Evolutionary conservation across 2,797 vertebrate species (phyloP).

Genomic region (Eidolon dupreanum): DNA sequence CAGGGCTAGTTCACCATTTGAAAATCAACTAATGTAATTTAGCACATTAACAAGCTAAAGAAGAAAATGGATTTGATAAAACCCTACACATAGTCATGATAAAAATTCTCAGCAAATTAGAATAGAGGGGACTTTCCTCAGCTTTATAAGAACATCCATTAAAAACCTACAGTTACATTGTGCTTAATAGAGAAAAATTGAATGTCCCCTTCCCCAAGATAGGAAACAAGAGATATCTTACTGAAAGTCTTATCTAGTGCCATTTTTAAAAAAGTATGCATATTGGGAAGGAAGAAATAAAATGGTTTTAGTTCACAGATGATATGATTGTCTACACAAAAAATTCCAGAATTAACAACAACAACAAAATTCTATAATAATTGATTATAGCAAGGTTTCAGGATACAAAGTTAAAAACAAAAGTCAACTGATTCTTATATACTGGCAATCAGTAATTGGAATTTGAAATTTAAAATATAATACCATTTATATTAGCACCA

Average conservation of each 20-base stretch:
- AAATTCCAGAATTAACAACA: neutral
- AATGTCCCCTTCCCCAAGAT: neutral
- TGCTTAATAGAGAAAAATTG: neutral
- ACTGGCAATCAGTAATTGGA: neutral
- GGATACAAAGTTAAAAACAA: neutral
- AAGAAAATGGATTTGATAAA: neutral
- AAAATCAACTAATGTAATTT: neutral
- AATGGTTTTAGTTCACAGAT: neutral
- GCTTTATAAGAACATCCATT: neutral
- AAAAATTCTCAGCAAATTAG: neutral
- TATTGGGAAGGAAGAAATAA: neutral
- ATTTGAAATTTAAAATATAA: neutral
- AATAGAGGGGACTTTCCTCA: neutral
- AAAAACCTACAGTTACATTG: neutral
- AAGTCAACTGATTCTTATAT: neutral
- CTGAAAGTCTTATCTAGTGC: neutral
- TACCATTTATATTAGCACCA: neutral
- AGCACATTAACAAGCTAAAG: neutral
- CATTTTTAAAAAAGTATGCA: neutral
- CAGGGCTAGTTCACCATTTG: neutral
- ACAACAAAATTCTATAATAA: neutral
- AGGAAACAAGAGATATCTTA: neutral
- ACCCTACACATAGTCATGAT: neutral
- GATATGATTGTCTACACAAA: neutral
- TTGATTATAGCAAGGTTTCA: neutral